Percentiles rank a stretch among this genome's conserved stretches.
Evolutionary conservation across 2,888 invertebrate genomes (phyloP).

Genomic region (Scaptomyza reducta): DNA sequence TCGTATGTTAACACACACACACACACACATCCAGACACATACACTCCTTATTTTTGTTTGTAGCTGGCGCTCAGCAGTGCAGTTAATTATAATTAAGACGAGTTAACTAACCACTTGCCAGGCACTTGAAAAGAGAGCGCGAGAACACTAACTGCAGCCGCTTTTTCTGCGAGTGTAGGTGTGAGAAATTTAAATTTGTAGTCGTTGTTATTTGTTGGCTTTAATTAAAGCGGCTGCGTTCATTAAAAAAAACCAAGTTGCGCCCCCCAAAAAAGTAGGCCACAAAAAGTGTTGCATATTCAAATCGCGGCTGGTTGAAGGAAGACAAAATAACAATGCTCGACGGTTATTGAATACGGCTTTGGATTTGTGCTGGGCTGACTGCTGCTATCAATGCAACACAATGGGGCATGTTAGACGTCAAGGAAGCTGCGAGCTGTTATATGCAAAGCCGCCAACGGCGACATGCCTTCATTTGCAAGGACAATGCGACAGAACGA

Average conservation of each 20-base stretch:
- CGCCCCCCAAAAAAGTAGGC: conserved; percentile 55
- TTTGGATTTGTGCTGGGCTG: conserved; percentile 36
- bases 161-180: conserved; percentile 19
- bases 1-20: conserved; percentile 28
- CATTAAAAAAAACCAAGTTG: conserved; percentile 66
- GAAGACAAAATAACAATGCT: conserved; percentile 1
- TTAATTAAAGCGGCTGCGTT: conserved; percentile 66
- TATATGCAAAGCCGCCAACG: conserved; percentile 61
- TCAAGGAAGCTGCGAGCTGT: conserved; percentile 65
- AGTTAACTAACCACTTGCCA: conserved; percentile 80
- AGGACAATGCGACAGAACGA: conserved; percentile 74
- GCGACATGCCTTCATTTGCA: conserved; percentile 78
- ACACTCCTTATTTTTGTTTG: conserved; percentile 11
- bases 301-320: conserved; percentile 30
- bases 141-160: not conserved
- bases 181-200: conserved; percentile 53
- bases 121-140: conserved; percentile 36
- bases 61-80: conserved; percentile 66
- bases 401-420: conserved; percentile 61
- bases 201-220: conserved; percentile 37
- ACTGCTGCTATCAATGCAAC: conserved; percentile 38
- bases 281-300: conserved; percentile 78
- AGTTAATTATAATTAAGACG: conserved; percentile 83
- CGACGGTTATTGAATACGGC: conserved; percentile 63
- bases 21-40: conserved; percentile 14